Evolutionary conservation across 2,797 vertebrate genomes (phyloP).

Genomic region (Hoplostethus atlanticus): DNA sequence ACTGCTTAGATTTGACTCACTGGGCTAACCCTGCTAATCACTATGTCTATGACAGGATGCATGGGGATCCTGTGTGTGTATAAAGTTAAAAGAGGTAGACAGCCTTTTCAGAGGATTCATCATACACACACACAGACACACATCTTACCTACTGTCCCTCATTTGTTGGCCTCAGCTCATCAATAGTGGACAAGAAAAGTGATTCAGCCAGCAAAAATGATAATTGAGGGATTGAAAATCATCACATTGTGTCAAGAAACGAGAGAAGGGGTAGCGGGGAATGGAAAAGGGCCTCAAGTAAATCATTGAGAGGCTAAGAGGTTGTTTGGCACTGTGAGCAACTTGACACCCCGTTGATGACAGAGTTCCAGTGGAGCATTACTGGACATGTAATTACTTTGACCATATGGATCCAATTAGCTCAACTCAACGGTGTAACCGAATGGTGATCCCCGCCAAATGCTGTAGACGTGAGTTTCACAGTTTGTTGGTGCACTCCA

Average conservation of each 20-base stretch:
- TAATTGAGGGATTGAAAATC: constrained; percentile 61
- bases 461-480: neutral
- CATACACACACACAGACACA: constrained; percentile 27
- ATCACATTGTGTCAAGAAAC: constrained; percentile 45
- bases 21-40: no score
- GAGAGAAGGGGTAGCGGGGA: constrained; percentile 37
- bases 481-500: neutral
- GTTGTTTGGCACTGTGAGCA: constrained; percentile 61
- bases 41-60: no score
- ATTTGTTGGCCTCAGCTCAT: constrained; percentile 2
- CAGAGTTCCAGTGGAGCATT: constrained; percentile 60
- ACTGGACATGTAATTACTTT: constrained; percentile 71
- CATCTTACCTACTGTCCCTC: constrained; percentile 5
- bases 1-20: no score
- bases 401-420: constrained; percentile 65
- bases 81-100: neutral
- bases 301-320: constrained; percentile 72
- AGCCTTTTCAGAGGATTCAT: constrained; percentile 4
- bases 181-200: constrained; percentile 38
- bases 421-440: constrained; percentile 23
- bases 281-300: constrained; percentile 39
- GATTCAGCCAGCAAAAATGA: constrained; percentile 37
- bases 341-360: constrained; percentile 61
- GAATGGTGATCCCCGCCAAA: constrained; percentile 19
- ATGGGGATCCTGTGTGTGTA: no score